phyloP scores from a whole-genome alignment of 2,113 vertebrate species.

The Salminus brasiliensis region DNA sequence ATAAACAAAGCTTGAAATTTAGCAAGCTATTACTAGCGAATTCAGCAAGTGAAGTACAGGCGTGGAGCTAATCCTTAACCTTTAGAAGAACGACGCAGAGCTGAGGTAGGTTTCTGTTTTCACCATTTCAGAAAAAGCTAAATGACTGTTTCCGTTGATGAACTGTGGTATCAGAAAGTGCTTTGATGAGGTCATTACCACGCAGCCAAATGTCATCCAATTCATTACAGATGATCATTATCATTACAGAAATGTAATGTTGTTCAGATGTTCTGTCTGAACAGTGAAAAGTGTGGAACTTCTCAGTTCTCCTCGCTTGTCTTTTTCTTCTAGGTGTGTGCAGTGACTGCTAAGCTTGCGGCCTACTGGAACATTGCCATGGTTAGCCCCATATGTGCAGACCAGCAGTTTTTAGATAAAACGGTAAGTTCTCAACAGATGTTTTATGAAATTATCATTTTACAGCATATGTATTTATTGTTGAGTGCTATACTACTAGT shows the following conservation, averaged over 20 bases:
- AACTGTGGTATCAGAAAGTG: background rate
- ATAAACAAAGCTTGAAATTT: too few relatives aligned
- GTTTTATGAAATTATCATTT: too few relatives aligned
- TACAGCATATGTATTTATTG: too few relatives aligned
- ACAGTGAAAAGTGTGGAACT: background rate
- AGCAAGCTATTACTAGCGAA: too few relatives aligned
- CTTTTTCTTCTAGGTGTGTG: slow-evolving; percentile 51
- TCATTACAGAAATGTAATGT: background rate
- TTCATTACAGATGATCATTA: slow-evolving; percentile 26
- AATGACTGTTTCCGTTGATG: slow-evolving; percentile 8
- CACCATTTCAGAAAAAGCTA: slow-evolving; percentile 13
- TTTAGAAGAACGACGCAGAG: background rate
- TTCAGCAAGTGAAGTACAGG: too few relatives aligned
- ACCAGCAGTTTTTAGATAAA: slow-evolving; percentile 58
- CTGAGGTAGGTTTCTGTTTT: background rate
- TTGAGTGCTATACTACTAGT: too few relatives aligned
- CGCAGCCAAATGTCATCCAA: slow-evolving; percentile 23
- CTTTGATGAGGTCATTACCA: background rate
- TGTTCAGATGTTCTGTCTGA: background rate
- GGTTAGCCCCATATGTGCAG: slow-evolving; percentile 57
- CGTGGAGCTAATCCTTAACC: too few relatives aligned
- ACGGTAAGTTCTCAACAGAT: slow-evolving; percentile 33
- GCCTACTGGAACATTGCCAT: slow-evolving; percentile 62
- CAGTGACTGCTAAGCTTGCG: slow-evolving; percentile 54
- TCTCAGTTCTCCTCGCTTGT: background rate